Evolutionary conservation across 2,888 invertebrate genomes (phyloP), one percentile per base, ranked within the genome.

Genomic region (Euplagia quadripunctaria): DNA sequence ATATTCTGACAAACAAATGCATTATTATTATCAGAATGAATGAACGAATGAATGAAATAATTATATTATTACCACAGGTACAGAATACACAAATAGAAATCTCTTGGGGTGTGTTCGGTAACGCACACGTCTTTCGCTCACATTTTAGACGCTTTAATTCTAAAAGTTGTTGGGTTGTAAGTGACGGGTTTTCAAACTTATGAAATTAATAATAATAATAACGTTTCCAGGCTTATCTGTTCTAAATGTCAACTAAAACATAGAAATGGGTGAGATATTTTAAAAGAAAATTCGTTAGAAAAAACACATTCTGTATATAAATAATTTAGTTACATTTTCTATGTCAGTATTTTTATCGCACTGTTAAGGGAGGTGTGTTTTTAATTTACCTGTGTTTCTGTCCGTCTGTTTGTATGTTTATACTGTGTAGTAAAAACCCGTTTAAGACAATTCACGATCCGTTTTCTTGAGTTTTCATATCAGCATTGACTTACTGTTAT

Each of bases 161-260:
- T 31, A 31, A 31, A 31, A 31, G 31, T 31, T 31, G 2, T 31
- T 31, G 31, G 31, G 31, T 31, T 31, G 31, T 31, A 31, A 31
- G 31, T 31, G 31, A 31, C 1, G 31, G 31, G 31, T 31, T 31
- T 31, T 31, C 31, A 1, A 31, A 31, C 31, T 31, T 1, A 63
- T 16, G 20, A 41, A 42, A 64, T 41, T 55, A 58, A 14, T 43
- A 16, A 52, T 1, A 51, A 1, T 16, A 68, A 41, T n/a, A 17
- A 67, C 41, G 42, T 69, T 85, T 85, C 52, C 88, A 89, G 88
- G 87, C 86, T 6, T 83, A 83, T 79, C 66, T 77, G 67, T 82
- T 77, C 77, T 83, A 75, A 69, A 77, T 43, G 64, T 65, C n/a
- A 58, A 70, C 61, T n/a, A 43, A 68, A 43, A 49, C 20, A 41